These are phyloP conservation scores for Xenentodon cancila DNA, from an alignment of 2,797 vertebrate species.

Conservation along the genomic window DNA sequence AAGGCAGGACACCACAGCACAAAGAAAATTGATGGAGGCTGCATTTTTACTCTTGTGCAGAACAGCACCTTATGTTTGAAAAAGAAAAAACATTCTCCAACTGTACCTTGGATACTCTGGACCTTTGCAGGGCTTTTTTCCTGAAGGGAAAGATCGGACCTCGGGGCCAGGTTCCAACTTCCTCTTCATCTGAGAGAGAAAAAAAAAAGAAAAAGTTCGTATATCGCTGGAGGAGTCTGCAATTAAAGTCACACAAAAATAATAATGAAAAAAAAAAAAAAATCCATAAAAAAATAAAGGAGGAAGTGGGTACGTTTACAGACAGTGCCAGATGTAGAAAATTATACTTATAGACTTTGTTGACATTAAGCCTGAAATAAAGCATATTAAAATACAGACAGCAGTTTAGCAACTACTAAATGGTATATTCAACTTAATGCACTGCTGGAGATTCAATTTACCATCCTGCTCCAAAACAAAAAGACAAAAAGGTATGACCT, in stretches of 20 bases:
- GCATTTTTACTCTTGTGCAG: constrained; percentile 3
- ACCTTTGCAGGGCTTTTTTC: constrained; percentile 99
- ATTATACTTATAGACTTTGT: constrained; percentile 47
- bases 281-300: too few species aligned
- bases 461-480: constrained; percentile 25
- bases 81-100: constrained; percentile 46
- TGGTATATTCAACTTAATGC: constrained; percentile 24
- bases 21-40: neutral
- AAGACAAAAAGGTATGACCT: constrained; percentile 10
- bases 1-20: constrained; percentile 6
- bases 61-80: neutral
- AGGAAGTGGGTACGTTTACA: constrained; percentile 12
- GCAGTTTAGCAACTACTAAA: constrained; percentile 40
- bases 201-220: constrained; percentile 21
- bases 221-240: too few species aligned
- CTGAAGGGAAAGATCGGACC: constrained; percentile 99
- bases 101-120: constrained; percentile 93
- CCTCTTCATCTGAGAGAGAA: constrained; percentile 94
- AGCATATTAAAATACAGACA: constrained; percentile 48
- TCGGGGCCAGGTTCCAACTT: constrained; percentile 99
- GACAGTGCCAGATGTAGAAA: constrained; percentile 34
- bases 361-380: constrained; percentile 53
- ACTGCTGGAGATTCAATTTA: constrained; percentile 21
- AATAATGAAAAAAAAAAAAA: too few species aligned
- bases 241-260: too few species aligned